Base-by-base conservation (phyloP, 64 coral and sea anemone species). In the Montipora efflorescens region DNA sequence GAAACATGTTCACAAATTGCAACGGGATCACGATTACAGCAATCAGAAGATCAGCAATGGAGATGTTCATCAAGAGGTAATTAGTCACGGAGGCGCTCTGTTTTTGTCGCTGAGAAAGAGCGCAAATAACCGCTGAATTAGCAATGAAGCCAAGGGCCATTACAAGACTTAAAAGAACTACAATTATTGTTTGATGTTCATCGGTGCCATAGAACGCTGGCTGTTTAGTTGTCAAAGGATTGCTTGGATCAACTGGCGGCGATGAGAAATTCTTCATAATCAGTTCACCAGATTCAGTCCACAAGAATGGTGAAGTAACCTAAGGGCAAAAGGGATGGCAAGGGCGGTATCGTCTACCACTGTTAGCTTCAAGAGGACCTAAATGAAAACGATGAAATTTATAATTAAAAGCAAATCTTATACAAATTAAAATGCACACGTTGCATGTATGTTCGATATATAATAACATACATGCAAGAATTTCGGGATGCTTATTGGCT, bases 11-110 rank as follows among this genome's bases (percentile, higher is more conserved):
- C 1, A 94, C 16, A 23, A 97, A 88, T 4, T 84, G 50, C 8
- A 97, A 78, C 4, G 95, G 89, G 1, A 93, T 79, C 0, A 90
- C 74, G 11, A 98, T 61, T 8, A 92, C 72, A 15, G 96, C 89
- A 2, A 98, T 93, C 5, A 93, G 67, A 12, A 98, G 47, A 67
- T 98, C 96, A 0, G 96, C 93, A 13, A 95, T 55, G 13, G 96
- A 93, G 7, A 98, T 95, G 69, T 93, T 95, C 90, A 98, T 98
- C 20, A 98, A 74, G 19, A 98, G 71, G 55, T 92, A 95, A 77
- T 98, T 98, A 69, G 89, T 92, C 1, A 93, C 81, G 5, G 83
- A 95, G 3, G 81, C 87, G 12, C 88, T 77, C 10, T 88, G 89
- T 25, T 76, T 59, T 69, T 93, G 91, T 12, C 96, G 89, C n/a